Base-by-base conservation (phyloP, 2,888 invertebrate genomes). In the Omphaloscelis lunosa region DNA sequence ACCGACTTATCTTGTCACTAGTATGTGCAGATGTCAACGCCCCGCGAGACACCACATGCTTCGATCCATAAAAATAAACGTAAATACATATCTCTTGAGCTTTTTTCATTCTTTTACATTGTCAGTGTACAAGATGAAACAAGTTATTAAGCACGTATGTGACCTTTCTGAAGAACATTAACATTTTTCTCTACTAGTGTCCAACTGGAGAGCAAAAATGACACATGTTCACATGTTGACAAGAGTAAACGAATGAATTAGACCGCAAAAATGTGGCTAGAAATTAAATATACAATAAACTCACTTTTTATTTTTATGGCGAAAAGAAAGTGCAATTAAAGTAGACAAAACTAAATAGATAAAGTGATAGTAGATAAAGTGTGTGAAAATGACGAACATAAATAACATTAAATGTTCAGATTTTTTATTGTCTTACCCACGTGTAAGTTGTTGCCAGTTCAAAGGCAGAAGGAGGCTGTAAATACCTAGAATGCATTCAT, bases 251-350 rank as follows among this genome's bases (percentile, higher is more conserved):
- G 8, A 66, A 56, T 61, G 9, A 62, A 56, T 29, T 12, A 48
- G 29, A 67, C 23, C 61, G 56, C 45, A 66, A 56, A 66, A 53
- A 61, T 23, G 7, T 77, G 11, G 23, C 9, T 56, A 41, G 39
- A 51, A 76, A 76, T n/a, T 23, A 34, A 9, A 7, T 71, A 48
- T 12, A 17, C 12, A 58, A n/a, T 39, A 56, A 56, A 39, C 17
- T 68, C 45, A 61, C 27, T 75, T 75, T 67, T 67, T n/a, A 65
- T 45, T 34, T 65, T 51, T 59, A 78, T 72, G 48, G 17, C 48
- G 27, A 45, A 34, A 59, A 51, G 71, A 72, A 78, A 78, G 78
- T 59, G 58, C 27, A 53, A 45, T 59, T 39, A 34, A 11, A 53
- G n/a, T 53, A 45, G 27, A 56, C 62, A 56, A 56, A 61, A 77